Evolutionary conservation across 2,888 invertebrate genomes (phyloP), one percentile per base, ranked within the genome.

Genomic region (Drosophila kambysellisi): DNA sequence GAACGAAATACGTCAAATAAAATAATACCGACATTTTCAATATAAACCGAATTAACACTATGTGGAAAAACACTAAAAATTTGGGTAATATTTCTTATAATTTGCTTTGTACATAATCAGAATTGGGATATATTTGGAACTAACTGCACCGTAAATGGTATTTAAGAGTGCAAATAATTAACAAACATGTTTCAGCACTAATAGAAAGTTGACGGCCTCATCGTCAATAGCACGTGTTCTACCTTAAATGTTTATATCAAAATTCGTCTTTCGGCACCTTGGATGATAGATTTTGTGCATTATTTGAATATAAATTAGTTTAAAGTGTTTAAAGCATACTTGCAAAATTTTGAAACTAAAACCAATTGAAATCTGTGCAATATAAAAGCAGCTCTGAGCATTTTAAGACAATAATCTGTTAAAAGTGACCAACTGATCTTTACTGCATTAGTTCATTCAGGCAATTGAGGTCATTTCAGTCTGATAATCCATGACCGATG

Each of bases 401-500:
- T 39, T 46, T 20, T 46, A 0, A 12, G 7, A 15, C 5, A 3
- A n/a, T 11, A 11, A 17, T 29, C 50, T 9, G 17, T 50, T 30
- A 5, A 9, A 50, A 51, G 11, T 51, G 30, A 6, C 6, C 29
- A 17, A 51, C 6, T 41, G 39, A 15, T 39, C 39, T 17, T 17
- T 17, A 17, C 39, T 20, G n/a, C n/a, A 4, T n/a, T 46, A 46
- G 12, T 15, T 57, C 48, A 50, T 72, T 67, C 20, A 72, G 46
- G 35, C 53, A 35, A 39, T 35, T 32, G 32, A 15, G n/a, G 46
- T 61, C 1, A 63, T 57, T 61, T 66, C 17, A 51, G 35, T 32
- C 32, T 32, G 32, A 64, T 72, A 63, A 50, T 46, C 64, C 82
- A 60, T 63, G 51, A 17, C 82, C 35, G 82, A 84, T 84, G 70